Base-by-base conservation (phyloP, 2,888 invertebrate genomes). In the Drosophila pseudotakahashii region DNA sequence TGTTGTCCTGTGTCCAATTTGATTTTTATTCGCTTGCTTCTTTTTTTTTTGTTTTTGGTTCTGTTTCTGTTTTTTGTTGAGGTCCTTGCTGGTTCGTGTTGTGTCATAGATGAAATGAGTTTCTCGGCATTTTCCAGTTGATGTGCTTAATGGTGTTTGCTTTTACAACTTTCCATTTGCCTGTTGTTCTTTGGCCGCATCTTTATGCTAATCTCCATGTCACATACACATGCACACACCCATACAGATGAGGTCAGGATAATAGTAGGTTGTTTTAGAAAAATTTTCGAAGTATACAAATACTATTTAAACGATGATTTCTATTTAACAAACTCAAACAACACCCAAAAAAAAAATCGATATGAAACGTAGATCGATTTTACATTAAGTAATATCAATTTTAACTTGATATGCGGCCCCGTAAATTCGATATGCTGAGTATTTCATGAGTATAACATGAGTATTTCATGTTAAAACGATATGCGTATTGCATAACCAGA, bases 131-230 rank as follows among this genome's bases (percentile, higher is more conserved):
- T 71, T 88, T 87, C 89, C 87, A 86, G 79, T 86, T 83, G 89
- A 88, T 86, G 87, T 86, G 81, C 84, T 83, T 83, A 88, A 88
- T 88, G 87, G 87, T 84, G 79, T 88, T 86, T 81, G 82, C 79
- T 87, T 85, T 89, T 85, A 89, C 89, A 87, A 79, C 82, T 86
- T 86, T 78, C 64, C 63, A 72, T 75, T 69, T 58, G 61, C 45
- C 55, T 54, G 52, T 73, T 36, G 52, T 62, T 68, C 47, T 45
- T 59, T 45, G 47, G 55, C 44, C 39, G 52, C 69, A 72, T 54
- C 83, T 80, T 82, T 82, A 88, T 82, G 88, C 83, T 82, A 82
- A 82, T 82, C 88, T 69, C 82, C 58, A 77, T 87, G 72, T 77
- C 78, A 71, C 73, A 76, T 63, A 61, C 69, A 71, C 53, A 72